phyloP scores from a whole-genome alignment of 1,140 invertebrate genomes.

The Nixonia krombeini region DNA sequence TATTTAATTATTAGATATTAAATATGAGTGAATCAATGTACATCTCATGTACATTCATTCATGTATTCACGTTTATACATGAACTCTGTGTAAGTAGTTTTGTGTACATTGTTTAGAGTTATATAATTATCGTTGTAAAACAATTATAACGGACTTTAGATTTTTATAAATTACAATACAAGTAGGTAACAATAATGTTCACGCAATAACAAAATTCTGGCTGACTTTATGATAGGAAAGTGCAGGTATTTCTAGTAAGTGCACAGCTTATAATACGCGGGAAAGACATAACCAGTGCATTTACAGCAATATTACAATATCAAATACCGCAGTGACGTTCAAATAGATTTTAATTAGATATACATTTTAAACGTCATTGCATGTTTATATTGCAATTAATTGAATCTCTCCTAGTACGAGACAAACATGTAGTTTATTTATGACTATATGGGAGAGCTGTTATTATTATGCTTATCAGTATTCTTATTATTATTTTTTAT shows the following conservation, averaged over 20 bases:
- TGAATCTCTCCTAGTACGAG: conserved; percentile 49
- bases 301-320: conserved; percentile 41
- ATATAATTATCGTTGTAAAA: conserved; percentile 42
- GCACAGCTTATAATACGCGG: conserved; percentile 34
- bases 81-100: conserved; percentile 20
- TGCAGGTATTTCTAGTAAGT: conserved; percentile 40
- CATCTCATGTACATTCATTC: neutral
- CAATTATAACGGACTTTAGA: conserved; percentile 47
- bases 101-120: conserved; percentile 42
- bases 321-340: conserved; percentile 23
- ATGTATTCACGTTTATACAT: conserved; percentile 10
- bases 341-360: conserved; percentile 43
- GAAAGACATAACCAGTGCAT: conserved; percentile 42
- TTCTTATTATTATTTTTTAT: conserved; percentile 51
- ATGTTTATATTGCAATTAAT: conserved; percentile 33
- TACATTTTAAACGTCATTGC: no score
- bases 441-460: no score
- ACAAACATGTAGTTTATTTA: conserved; percentile 58
- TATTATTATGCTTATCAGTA: no score
- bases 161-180: conserved; percentile 43
- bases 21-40: neutral
- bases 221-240: conserved; percentile 39
- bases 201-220: conserved; percentile 49
- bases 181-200: conserved; percentile 46
- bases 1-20: no score